Percentiles rank a stretch among this genome's conserved stretches.
Conservation (phyloP, 2,797 vertebrate species). For the Furcifer pardalis region DNA sequence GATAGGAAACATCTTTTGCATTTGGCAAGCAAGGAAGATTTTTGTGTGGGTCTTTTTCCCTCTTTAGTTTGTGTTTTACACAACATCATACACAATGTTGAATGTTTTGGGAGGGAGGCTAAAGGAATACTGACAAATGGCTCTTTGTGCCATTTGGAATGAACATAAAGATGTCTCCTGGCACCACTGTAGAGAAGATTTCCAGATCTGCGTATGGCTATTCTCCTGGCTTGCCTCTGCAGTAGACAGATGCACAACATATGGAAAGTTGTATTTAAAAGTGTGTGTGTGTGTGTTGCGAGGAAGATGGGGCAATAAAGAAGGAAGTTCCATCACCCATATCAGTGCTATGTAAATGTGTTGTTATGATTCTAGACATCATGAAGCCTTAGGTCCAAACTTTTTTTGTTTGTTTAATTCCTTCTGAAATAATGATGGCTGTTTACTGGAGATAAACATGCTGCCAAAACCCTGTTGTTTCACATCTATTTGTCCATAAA, state of each 20-base stretch:
- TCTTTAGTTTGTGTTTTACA: constrained; percentile 34
- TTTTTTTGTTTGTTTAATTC: neutral
- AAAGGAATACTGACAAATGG: constrained; percentile 55
- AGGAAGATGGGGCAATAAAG: constrained; percentile 35
- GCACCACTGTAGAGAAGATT: constrained; percentile 56
- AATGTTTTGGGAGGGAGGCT: constrained; percentile 20
- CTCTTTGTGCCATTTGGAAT: constrained; percentile 63
- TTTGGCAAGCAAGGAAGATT: constrained; percentile 33
- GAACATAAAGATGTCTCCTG: constrained; percentile 65
- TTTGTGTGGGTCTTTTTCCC: neutral
- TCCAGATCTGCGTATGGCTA: constrained; percentile 68
- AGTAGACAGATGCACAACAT: constrained; percentile 66
- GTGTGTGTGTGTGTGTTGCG: constrained; percentile 14
- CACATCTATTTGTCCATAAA: constrained; percentile 55
- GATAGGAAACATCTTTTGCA: constrained; percentile 32
- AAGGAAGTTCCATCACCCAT: constrained; percentile 51
- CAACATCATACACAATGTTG: constrained; percentile 28
- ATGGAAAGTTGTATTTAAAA: constrained; percentile 55
- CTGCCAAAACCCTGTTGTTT: constrained; percentile 57
- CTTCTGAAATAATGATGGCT: constrained; percentile 43
- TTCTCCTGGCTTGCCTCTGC: constrained; percentile 57
- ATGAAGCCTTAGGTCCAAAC: neutral
- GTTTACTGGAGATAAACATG: constrained; percentile 48
- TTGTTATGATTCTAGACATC: constrained; percentile 26
- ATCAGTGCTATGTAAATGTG: constrained; percentile 33